Percentiles rank a stretch among this genome's conserved stretches.
Conservation (phyloP, 2,888 invertebrate genomes). For the Caenorhabditis afra region DNA sequence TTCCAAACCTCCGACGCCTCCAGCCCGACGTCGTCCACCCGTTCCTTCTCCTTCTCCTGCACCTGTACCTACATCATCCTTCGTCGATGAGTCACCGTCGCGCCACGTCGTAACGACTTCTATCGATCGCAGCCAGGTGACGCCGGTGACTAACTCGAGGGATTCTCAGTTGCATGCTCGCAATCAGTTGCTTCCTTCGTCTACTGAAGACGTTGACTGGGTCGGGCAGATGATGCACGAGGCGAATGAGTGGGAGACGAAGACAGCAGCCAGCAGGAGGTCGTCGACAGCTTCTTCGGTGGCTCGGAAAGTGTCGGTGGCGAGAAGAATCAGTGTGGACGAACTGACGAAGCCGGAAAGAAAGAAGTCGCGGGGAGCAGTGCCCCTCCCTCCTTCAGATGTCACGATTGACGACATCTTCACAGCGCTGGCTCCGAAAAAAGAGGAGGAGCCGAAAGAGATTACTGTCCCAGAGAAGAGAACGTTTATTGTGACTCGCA, state of each 20-base stretch:
- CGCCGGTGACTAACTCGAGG: slow-evolving; percentile 47
- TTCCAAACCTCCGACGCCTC: slow-evolving; percentile 41
- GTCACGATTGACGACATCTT: slow-evolving; percentile 50
- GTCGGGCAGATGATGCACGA: slow-evolving; percentile 52
- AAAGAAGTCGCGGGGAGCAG: slow-evolving; percentile 28
- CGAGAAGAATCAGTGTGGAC: slow-evolving; percentile 52
- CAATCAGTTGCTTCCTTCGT: slow-evolving; percentile 39
- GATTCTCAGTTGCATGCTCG: slow-evolving; percentile 47
- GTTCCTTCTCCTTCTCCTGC: slow-evolving; percentile 6
- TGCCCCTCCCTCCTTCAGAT: slow-evolving; percentile 51
- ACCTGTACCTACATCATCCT: slow-evolving; percentile 32
- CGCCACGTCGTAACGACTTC: slow-evolving; percentile 10
- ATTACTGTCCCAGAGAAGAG: slow-evolving; percentile 2
- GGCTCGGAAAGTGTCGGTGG: slow-evolving; percentile 40
- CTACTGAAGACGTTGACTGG: slow-evolving; percentile 33
- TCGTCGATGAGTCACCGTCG: slow-evolving; percentile 37
- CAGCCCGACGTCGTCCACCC: slow-evolving; percentile 21
- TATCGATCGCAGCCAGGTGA: slow-evolving; percentile 58
- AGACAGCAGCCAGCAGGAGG: slow-evolving; percentile 16
- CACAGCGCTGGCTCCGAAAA: slow-evolving; percentile 37
- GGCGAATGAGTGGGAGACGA: slow-evolving; percentile 50
- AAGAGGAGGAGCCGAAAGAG: neutral
- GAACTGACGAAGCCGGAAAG: slow-evolving; percentile 39
- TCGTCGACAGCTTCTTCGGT: slow-evolving; percentile 39
- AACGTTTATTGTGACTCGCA: slow-evolving; percentile 53